Conservation (phyloP, 2,797 vertebrate genomes). For the Meriones psammophilus region DNA sequence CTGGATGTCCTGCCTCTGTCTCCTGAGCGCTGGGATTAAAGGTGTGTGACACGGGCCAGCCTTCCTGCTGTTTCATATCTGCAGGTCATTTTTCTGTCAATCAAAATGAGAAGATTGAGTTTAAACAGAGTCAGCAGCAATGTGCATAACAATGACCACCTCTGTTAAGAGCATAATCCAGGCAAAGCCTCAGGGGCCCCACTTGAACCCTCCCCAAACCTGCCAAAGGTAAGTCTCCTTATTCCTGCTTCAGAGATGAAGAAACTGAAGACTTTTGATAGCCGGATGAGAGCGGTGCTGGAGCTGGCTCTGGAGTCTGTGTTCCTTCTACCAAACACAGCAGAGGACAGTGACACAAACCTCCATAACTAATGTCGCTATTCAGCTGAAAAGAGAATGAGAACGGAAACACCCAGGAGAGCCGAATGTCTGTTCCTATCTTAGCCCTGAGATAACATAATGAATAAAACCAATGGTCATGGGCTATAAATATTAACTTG, state of each 20-base stretch:
- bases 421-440: too few relatives aligned
- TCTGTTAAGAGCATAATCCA: background rate
- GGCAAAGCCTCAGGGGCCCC: background rate
- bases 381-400: background rate
- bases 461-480: constrained; percentile 49
- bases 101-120: background rate
- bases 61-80: background rate
- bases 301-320: background rate
- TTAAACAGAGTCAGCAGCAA: background rate
- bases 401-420: background rate
- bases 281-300: background rate
- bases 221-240: background rate
- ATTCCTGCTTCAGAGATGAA: constrained; percentile 16
- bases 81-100: background rate
- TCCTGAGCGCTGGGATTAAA: background rate
- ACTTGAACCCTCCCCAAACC: background rate
- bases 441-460: background rate
- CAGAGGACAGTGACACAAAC: background rate
- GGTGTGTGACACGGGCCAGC: background rate
- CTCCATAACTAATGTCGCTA: background rate
- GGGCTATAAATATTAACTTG: constrained; percentile 71
- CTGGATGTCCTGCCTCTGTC: background rate
- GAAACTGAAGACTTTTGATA: background rate
- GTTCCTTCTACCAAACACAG: background rate
- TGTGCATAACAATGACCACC: background rate